phyloP scores from a whole-genome alignment of 2,888 invertebrate genomes.

The Nycteola revayana region DNA sequence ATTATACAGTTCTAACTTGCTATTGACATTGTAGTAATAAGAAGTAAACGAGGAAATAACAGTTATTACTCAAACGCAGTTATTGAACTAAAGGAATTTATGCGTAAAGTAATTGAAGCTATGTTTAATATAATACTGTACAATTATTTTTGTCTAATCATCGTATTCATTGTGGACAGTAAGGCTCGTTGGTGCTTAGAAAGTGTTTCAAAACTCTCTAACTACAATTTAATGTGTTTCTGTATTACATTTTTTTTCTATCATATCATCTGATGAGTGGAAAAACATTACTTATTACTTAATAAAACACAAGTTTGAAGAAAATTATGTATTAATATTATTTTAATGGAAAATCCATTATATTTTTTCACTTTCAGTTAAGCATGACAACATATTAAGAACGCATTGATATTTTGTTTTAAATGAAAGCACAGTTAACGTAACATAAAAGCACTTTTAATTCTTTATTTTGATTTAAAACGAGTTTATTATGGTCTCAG shows the following conservation, averaged over 20 bases:
- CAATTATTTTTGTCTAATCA: slow-evolving; percentile 15
- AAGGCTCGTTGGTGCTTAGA: slow-evolving; percentile 41
- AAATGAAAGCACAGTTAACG: no score
- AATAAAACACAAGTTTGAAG: no score
- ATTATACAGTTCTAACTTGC: slow-evolving; percentile 7
- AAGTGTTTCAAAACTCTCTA: slow-evolving; percentile 44
- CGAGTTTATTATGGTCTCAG: no score
- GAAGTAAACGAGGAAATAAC: slow-evolving; percentile 22
- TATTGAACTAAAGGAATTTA: no score
- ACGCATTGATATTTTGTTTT: no score
- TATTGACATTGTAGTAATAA: slow-evolving; percentile 21
- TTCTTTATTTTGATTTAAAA: no score
- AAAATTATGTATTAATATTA: no score
- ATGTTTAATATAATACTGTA: slow-evolving; percentile 16
- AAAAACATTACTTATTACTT: slow-evolving; percentile 2
- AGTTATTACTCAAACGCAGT: no score
- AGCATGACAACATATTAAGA: no score
- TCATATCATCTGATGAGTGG: slow-evolving; percentile 1
- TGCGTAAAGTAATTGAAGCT: no score
- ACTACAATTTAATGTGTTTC: slow-evolving; percentile 40
- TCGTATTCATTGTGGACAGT: slow-evolving; percentile 12
- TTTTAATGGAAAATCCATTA: no score
- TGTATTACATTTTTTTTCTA: slow-evolving; percentile 10
- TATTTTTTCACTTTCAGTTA: not conserved
- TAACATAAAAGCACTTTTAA: no score